Evolutionary conservation across 2,888 invertebrate species (phyloP).

Genomic region (Ichneumon xanthorius): DNA sequence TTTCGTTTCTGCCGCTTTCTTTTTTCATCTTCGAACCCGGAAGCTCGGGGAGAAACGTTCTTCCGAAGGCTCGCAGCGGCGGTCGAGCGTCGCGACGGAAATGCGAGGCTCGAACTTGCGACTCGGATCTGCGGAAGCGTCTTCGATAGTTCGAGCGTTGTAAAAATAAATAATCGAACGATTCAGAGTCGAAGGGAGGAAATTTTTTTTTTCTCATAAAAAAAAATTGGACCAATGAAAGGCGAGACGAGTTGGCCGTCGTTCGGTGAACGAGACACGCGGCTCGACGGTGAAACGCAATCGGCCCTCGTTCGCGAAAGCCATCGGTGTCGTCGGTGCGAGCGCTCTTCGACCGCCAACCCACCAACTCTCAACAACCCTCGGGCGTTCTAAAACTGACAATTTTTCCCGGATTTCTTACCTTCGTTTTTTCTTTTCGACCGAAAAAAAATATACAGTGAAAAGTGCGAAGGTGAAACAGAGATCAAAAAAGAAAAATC

Average conservation of each 20-base stretch:
- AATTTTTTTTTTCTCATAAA: background rate
- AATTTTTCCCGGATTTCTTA: background rate
- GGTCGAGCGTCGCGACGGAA: conserved; percentile 4
- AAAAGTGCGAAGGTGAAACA: background rate
- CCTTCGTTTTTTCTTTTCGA: background rate
- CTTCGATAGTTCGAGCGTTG: background rate
- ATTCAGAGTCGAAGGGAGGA: background rate
- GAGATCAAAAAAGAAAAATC: background rate
- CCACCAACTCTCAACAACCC: background rate
- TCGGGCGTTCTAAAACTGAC: background rate
- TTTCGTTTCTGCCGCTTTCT: background rate
- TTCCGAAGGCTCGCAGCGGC: background rate
- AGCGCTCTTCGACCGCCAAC: background rate
- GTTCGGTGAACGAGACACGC: conserved; percentile 56
- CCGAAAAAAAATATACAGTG: background rate
- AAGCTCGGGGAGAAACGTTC: background rate
- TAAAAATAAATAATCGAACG: background rate
- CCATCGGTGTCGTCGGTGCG: conserved; percentile 15
- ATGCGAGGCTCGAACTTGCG: background rate
- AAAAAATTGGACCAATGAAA: conserved; percentile 56
- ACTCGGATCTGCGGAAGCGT: background rate
- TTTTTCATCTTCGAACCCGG: background rate
- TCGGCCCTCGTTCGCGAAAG: conserved; percentile 38
- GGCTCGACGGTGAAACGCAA: conserved; percentile 36
- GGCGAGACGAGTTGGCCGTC: conserved; percentile 57